A percentile compares a stretch with the other conserved stretches of the same genome.
phyloP scores from a whole-genome alignment of 2,797 vertebrate genomes.

The Cercopithecus hamlyni region DNA sequence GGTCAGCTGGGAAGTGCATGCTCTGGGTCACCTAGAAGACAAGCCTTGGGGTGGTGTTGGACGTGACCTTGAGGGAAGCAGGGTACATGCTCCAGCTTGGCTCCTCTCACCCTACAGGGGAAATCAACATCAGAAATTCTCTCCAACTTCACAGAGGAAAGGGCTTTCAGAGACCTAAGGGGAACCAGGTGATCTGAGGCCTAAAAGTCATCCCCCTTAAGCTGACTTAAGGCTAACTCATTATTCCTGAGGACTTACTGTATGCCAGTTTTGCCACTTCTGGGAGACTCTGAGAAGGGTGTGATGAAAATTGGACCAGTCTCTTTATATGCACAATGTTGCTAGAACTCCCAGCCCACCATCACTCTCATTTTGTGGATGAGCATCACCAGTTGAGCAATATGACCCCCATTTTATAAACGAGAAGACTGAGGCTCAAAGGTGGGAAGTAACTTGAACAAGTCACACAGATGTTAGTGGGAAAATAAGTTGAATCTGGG shows the following conservation, averaged over 20 bases:
- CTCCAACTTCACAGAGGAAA: not conserved
- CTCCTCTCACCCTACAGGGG: not conserved
- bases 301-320: too few relatives aligned
- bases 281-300: not conserved
- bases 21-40: not conserved
- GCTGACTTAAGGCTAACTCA: not conserved
- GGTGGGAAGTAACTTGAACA: not conserved
- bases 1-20: rapidly evolving
- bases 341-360: rapidly evolving
- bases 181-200: not conserved
- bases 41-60: not conserved
- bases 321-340: rapidly evolving
- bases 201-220: not conserved
- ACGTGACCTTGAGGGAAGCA: not conserved
- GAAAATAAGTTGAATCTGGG: not conserved
- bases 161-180: not conserved
- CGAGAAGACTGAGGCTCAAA: not conserved
- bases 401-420: not conserved
- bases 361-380: not conserved
- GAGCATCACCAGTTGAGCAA: too few relatives aligned
- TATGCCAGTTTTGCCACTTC: too few relatives aligned
- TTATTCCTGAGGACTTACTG: too few relatives aligned
- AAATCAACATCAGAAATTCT: not conserved
- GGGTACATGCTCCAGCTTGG: not conserved
- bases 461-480: not conserved